These are phyloP conservation scores for Epinotia brunnichana DNA, from an alignment of 2,888 invertebrate species.

Conservation along the genomic window DNA sequence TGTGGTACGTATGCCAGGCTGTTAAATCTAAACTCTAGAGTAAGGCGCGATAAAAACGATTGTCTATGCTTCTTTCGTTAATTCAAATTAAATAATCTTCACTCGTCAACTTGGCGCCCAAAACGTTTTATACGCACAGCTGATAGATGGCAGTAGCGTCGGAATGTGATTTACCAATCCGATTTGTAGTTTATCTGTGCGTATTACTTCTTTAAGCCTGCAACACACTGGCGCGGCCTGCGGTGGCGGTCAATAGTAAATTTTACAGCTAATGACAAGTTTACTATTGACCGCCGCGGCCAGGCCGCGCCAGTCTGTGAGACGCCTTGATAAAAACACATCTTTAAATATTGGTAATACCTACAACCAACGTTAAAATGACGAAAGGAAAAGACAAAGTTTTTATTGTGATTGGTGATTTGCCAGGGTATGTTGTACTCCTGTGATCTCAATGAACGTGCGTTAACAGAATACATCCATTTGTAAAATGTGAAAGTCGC, in stretches of 20 bases:
- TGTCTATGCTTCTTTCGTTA: conserved; percentile 53
- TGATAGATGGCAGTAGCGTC: conserved; percentile 12
- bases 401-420: conserved; percentile 67
- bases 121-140: background rate
- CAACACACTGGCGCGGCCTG: no score
- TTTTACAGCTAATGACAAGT: no score
- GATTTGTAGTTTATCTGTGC: conserved; percentile 7
- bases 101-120: conserved; percentile 18
- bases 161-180: background rate
- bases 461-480: conserved; percentile 62
- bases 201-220: conserved; percentile 1
- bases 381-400: conserved; percentile 56
- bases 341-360: background rate
- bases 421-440: conserved; percentile 76
- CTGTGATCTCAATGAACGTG: conserved; percentile 83
- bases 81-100: conserved; percentile 10
- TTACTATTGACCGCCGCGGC: no score
- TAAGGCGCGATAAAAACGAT: conserved; percentile 59
- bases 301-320: no score
- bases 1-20: conserved; percentile 69
- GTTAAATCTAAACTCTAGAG: conserved; percentile 66
- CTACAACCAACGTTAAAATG: conserved; percentile 30
- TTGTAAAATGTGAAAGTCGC: conserved; percentile 53
- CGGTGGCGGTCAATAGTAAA: no score
- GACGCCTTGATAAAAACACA: background rate